phyloP scores from a whole-genome alignment of 1,140 invertebrate genomes.

The Anadara kagoshimensis region DNA sequence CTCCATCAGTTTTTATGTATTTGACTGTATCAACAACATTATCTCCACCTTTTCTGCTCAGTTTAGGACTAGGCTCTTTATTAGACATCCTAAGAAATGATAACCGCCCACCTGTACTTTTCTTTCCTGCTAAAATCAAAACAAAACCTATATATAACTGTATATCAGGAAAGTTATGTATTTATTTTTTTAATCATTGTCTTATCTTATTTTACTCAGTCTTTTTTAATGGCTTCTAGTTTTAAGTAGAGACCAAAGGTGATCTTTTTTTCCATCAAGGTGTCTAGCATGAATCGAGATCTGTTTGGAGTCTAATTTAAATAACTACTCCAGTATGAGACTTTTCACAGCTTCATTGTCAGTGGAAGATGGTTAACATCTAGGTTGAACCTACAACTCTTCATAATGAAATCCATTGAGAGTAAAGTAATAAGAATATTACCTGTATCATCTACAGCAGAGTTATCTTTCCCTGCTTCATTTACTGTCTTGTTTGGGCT shows the following conservation, averaged over 20 bases:
- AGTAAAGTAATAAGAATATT: too few relatives aligned
- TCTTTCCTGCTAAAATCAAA: slow-evolving; percentile 11
- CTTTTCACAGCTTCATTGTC: background rate
- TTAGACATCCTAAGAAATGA: slow-evolving; percentile 58
- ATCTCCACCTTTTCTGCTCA: slow-evolving; percentile 23
- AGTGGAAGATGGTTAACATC: too few relatives aligned
- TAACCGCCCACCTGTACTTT: slow-evolving; percentile 50
- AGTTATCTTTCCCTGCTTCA: too few relatives aligned
- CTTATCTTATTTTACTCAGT: background rate
- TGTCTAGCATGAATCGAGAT: too few relatives aligned
- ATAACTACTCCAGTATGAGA: background rate
- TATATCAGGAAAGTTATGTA: background rate
- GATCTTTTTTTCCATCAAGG: too few relatives aligned
- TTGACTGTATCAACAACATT: slow-evolving; percentile 56
- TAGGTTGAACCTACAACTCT: too few relatives aligned
- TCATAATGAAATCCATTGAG: too few relatives aligned
- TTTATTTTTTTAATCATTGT: background rate
- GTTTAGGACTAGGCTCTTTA: slow-evolving; percentile 43
- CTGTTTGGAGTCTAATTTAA: too few relatives aligned
- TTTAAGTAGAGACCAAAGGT: too few relatives aligned
- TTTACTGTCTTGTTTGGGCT: too few relatives aligned
- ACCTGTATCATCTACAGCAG: too few relatives aligned
- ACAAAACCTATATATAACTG: background rate
- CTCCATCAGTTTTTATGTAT: slow-evolving; percentile 57
- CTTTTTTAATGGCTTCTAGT: background rate